These are phyloP conservation scores for Epirrhoe tristata DNA, from an alignment of 2,888 invertebrate species.

Conservation along the genomic window DNA sequence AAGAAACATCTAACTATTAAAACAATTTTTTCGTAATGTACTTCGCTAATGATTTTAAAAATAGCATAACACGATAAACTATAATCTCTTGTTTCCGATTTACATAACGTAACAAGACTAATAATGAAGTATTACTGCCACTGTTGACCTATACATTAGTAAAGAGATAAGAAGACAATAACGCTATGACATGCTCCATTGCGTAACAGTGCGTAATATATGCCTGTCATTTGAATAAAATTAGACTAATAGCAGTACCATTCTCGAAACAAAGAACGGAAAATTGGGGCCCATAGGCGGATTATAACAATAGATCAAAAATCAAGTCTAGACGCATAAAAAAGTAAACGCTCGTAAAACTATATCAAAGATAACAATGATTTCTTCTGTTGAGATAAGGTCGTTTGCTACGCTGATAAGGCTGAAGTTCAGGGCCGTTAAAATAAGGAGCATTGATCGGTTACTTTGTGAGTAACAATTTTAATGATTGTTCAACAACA, in stretches of 20 bases:
- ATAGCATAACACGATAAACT: conserved; percentile 2
- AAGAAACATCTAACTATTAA: not conserved
- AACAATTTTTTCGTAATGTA: not conserved
- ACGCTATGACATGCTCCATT: conserved; percentile 31
- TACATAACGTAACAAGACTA: conserved; percentile 18
- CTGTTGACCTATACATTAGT: conserved; percentile 31
- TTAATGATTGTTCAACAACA: conserved; percentile 32
- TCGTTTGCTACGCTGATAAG: conserved; percentile 41
- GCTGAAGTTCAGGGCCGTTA: conserved; percentile 42
- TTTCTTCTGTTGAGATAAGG: conserved; percentile 42
- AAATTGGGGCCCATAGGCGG: conserved; percentile 31
- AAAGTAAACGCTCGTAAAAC: conserved; percentile 31
- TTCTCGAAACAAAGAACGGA: conserved; percentile 31
- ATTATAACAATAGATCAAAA: conserved; percentile 34
- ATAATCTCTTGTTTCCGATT: conserved; percentile 20
- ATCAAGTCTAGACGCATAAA: conserved; percentile 36
- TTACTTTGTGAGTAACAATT: conserved; percentile 38
- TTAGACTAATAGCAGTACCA: conserved; percentile 20
- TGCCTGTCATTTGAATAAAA: conserved; percentile 26
- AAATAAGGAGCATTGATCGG: conserved; percentile 47
- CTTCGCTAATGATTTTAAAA: not conserved
- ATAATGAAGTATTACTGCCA: conserved; percentile 27
- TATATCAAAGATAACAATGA: conserved; percentile 35
- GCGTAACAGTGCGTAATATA: conserved; percentile 38
- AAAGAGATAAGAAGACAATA: conserved; percentile 33